Conservation (phyloP, 2,797 vertebrate genomes). For the Lepus oiostolus region DNA sequence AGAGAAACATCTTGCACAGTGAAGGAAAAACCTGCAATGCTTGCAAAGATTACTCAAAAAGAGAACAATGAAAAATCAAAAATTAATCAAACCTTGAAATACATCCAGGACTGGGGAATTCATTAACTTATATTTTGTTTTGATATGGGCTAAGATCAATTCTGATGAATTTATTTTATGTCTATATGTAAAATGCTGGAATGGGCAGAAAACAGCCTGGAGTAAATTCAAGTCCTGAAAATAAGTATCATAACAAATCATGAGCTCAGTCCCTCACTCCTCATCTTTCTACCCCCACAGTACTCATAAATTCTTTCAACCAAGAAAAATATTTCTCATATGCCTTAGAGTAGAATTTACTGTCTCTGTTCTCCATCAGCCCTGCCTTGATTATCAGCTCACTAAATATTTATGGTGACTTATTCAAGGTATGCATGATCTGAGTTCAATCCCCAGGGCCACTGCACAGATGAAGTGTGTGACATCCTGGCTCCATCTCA, state of each 20-base stretch:
- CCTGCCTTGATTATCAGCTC: conserved; percentile 81
- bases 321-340: conserved; percentile 82
- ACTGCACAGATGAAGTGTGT: background rate
- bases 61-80: conserved; percentile 40
- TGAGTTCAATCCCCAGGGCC: conserved; percentile 69
- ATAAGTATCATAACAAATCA: conserved; percentile 69
- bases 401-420: conserved; percentile 84
- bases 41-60: conserved; percentile 7
- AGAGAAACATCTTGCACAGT: background rate
- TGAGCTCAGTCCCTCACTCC: conserved; percentile 40
- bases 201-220: conserved; percentile 61
- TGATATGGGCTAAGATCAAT: background rate
- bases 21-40: background rate
- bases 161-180: conserved; percentile 36
- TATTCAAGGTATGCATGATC: conserved; percentile 75
- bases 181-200: background rate
- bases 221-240: conserved; percentile 63
- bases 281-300: conserved; percentile 32
- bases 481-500: background rate
- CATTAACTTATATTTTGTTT: conserved; percentile 54
- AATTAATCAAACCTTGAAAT: conserved; percentile 59
- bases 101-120: conserved; percentile 27
- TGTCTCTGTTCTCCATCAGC: conserved; percentile 70
- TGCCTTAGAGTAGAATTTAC: conserved; percentile 81
- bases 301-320: conserved; percentile 76